Conservation (phyloP, 2,113 vertebrate species). For the Montifringilla adamsi region DNA sequence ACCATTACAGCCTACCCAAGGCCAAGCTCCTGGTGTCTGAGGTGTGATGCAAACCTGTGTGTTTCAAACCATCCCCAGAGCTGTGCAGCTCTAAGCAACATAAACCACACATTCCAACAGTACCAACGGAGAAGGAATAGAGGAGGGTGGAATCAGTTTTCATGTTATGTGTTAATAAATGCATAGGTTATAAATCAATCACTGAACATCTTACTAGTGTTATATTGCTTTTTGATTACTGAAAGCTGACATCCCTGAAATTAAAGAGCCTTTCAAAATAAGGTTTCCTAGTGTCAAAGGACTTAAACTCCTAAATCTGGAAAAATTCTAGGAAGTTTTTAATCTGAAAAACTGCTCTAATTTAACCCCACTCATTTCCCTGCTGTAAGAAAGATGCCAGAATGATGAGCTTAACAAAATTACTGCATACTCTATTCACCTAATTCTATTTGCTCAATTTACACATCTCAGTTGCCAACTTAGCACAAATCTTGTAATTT, state of each 20-base stretch:
- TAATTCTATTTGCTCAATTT: background rate
- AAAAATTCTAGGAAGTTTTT: background rate
- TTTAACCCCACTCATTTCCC: background rate
- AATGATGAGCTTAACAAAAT: background rate
- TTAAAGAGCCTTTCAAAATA: background rate
- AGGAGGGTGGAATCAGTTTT: background rate
- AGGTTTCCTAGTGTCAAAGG: background rate
- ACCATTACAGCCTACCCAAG: background rate
- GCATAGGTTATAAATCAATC: background rate
- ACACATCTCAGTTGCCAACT: background rate
- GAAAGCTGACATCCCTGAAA: background rate
- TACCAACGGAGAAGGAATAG: rapidly evolving
- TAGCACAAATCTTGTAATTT: background rate
- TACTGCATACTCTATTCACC: background rate
- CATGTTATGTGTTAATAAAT: background rate
- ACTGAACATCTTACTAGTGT: background rate
- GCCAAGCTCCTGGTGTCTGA: rapidly evolving
- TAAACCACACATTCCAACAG: background rate
- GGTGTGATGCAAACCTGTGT: background rate
- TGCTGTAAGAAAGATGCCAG: background rate
- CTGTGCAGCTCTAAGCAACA: background rate
- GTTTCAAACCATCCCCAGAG: background rate
- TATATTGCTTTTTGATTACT: background rate
- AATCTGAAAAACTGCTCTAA: background rate
- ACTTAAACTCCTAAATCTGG: background rate